Base-by-base conservation (phyloP, 2,113 vertebrate genomes). In the Sclerurus mexicanus region DNA sequence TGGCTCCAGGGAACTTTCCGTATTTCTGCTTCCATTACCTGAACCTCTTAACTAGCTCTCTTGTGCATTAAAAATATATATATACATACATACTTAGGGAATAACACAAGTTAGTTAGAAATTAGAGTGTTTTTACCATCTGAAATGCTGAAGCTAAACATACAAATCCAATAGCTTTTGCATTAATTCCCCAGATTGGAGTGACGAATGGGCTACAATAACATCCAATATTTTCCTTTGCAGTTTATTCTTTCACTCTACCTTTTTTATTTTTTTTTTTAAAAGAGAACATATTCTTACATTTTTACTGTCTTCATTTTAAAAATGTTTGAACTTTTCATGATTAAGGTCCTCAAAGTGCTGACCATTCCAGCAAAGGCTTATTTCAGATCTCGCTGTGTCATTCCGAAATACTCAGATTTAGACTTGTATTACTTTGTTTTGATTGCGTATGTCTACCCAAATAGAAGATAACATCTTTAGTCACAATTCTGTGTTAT, bases 391-490 rank as follows among this genome's bases (percentile, higher is more conserved):
- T 62, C 63, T 94, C 56, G 49, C 44, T 39, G n/a, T 37, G 53
- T 92, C 2, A 0, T 85, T 93, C 79, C 47, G 86, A 89, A 96
- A 91, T 44, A 74, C 85, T 95, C 77, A 76, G 69, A 63, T 87
- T 85, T 90, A 33, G 42, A 81, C 58, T 93, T 75, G 6, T 4
- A 30, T 87, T 77, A 78, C 79, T 77, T 90, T 95, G 92, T 94
- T 96, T 96, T 92, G 83, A 79, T 95, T 88, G 72, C 68, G 47
- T 39, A 8, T 74, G 80, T 78, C 71, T 86, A 87, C 86, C 92
- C 93, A 97, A 97, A 97, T 95, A 97, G 97, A 96, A 94, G 96
- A 97, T 97, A 98, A 96, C 94, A 97, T 97, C 94, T 96, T 92
- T 96, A 97, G 94, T 98, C 96, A 94, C 94, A 91, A 87, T 78